phyloP scores from a whole-genome alignment of 2,888 invertebrate genomes.

The Geophilus truncorum region DNA sequence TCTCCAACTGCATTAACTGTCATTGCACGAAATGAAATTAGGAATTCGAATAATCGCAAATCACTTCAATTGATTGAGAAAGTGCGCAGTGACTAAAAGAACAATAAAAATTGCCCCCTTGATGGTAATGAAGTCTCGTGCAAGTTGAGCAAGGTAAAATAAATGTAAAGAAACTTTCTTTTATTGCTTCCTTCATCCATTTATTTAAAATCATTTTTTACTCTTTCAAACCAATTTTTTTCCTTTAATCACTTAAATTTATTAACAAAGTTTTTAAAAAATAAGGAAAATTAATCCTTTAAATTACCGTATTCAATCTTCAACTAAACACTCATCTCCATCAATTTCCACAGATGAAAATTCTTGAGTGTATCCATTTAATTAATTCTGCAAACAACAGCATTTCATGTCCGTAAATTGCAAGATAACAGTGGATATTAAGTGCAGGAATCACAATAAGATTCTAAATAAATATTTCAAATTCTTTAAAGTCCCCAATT shows the following conservation, averaged over 20 bases:
- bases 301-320: not conserved
- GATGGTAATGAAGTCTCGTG: conserved; percentile 6
- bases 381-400: too few species aligned
- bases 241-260: not conserved
- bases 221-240: not conserved
- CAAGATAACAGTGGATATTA: too few species aligned
- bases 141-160: not conserved
- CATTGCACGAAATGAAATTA: not conserved
- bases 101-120: conserved; percentile 2
- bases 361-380: too few species aligned
- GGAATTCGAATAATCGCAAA: not conserved
- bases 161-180: not conserved
- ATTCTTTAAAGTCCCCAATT: conserved; percentile 16
- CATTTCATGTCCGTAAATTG: too few species aligned
- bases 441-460: not conserved
- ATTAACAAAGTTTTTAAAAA: not conserved
- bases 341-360: not conserved
- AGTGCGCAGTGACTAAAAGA: not conserved
- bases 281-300: not conserved
- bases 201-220: not conserved
- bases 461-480: not conserved
- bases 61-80: not conserved
- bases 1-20: not conserved
- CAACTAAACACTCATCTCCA: not conserved
- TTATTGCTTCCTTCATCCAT: not conserved